These are phyloP conservation scores for Polymixis lichenea DNA, from an alignment of 2,888 invertebrate genomes.

Conservation along the genomic window DNA sequence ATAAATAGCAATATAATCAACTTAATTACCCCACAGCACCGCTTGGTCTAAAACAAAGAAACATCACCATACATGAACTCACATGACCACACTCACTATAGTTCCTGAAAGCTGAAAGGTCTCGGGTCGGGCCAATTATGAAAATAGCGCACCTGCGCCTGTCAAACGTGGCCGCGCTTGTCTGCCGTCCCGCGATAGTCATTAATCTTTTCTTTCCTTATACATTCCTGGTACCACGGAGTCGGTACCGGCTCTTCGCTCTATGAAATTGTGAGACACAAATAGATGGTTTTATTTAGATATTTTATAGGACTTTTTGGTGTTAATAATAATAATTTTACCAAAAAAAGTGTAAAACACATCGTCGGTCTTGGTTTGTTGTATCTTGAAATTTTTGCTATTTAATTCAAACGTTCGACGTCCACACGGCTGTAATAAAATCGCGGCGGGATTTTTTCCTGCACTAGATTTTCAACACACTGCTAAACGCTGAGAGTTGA, in stretches of 20 bases:
- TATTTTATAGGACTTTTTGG: conserved; percentile 61
- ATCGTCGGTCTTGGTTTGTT: too few relatives aligned
- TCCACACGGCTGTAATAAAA: too few relatives aligned
- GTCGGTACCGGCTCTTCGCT: conserved; percentile 67
- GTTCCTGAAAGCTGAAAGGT: conserved; percentile 86
- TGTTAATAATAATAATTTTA: conserved; percentile 14
- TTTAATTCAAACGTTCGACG: too few relatives aligned
- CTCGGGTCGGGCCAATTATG: conserved; percentile 89
- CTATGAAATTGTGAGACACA: conserved; percentile 71
- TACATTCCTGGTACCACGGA: conserved; percentile 83
- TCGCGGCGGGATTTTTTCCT: too few relatives aligned
- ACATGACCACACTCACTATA: conserved; percentile 71
- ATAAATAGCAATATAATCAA: not conserved
- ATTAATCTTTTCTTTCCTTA: conserved; percentile 89
- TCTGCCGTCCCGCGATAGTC: conserved; percentile 81
- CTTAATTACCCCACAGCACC: conserved; percentile 8
- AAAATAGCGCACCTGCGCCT: conserved; percentile 90
- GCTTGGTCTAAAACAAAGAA: conserved; percentile 47
- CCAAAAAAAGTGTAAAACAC: not conserved
- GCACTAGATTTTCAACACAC: too few relatives aligned
- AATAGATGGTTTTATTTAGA: conserved; percentile 68
- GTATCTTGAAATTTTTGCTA: not conserved
- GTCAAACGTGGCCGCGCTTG: conserved; percentile 89
- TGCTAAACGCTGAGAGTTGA: too few relatives aligned
- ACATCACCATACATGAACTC: conserved; percentile 46